Percentiles rank a stretch among this genome's conserved stretches.
These are phyloP conservation scores for Sebastes fasciatus DNA, from an alignment of 2,113 vertebrate species.

Conservation along the genomic window DNA sequence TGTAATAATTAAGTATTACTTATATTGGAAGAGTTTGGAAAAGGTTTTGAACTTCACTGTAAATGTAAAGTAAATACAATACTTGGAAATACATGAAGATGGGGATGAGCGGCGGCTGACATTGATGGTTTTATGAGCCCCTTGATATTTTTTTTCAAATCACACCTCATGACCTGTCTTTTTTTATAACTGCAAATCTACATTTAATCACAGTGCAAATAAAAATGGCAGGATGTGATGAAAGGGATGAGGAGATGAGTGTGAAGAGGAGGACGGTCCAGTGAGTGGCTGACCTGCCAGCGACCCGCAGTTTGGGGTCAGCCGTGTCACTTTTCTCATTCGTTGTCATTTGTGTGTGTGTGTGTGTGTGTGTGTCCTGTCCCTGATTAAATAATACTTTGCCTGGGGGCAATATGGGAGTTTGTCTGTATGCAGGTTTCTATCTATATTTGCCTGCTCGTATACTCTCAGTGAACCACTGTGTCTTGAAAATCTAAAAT, in stretches of 20 bases:
- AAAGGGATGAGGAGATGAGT: conserved; percentile 13
- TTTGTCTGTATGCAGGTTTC: not conserved
- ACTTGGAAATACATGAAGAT: not conserved
- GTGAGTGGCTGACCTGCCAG: conserved; percentile 86
- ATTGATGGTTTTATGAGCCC: conserved; percentile 46
- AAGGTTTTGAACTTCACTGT: not conserved
- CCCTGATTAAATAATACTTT: conserved; percentile 8
- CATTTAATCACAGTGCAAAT: conserved; percentile 63
- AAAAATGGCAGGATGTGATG: conserved; percentile 40
- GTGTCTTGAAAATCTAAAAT: not conserved
- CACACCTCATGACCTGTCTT: conserved; percentile 36
- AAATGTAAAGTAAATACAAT: not conserved
- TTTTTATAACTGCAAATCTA: conserved; percentile 56
- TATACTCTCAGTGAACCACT: conserved; percentile 26
- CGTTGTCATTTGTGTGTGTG: conserved; percentile 83
- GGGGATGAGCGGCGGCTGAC: not conserved
- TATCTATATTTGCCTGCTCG: conserved; percentile 9
- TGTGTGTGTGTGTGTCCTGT: conserved; percentile 64
- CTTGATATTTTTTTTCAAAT: conserved; percentile 47
- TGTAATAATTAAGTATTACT: not conserved
- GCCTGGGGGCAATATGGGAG: conserved; percentile 29
- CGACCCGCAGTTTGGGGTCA: conserved; percentile 90
- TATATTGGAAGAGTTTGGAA: not conserved
- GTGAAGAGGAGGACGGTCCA: conserved; percentile 64
- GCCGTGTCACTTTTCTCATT: conserved; percentile 87